Conservation (phyloP, 1,140 invertebrate genomes). For the Mactra quadrangularis region DNA sequence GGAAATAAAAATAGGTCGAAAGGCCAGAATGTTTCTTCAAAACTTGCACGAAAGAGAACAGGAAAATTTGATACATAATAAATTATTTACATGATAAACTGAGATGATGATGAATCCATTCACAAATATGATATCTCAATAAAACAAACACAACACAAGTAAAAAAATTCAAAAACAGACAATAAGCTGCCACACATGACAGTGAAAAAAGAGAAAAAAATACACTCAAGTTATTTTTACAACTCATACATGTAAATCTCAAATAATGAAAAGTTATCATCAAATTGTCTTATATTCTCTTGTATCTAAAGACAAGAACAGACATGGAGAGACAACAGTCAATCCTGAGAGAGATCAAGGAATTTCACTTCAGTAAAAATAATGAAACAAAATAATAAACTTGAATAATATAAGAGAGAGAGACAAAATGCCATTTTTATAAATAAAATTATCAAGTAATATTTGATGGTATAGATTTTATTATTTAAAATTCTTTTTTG, state of each 20-base stretch:
- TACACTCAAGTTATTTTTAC: too few species aligned
- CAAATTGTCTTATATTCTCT: too few species aligned
- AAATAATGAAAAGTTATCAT: too few species aligned
- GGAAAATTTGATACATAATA: constrained; percentile 30
- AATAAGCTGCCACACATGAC: too few species aligned
- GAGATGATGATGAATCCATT: constrained; percentile 19
- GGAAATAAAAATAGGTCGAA: background rate
- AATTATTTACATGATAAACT: constrained; percentile 48
- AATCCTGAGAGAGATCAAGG: constrained; percentile 38
- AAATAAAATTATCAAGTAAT: too few species aligned
- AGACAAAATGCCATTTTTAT: constrained; percentile 8
- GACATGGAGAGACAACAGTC: constrained; percentile 29
- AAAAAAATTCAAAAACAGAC: constrained; percentile 11
- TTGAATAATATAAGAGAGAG: too few species aligned
- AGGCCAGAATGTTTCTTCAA: constrained; percentile 5
- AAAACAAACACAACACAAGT: constrained; percentile 19
- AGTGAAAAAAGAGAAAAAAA: background rate
- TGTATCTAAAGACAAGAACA: constrained; percentile 20
- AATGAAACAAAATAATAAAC: constrained; percentile 22
- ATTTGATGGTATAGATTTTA: too few species aligned
- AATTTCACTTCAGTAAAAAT: constrained; percentile 21
- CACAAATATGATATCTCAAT: constrained; percentile 11
- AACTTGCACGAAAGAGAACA: constrained; percentile 27
- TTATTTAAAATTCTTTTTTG: too few species aligned
- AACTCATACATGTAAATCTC: too few species aligned